phyloP scores from a whole-genome alignment of 2,797 vertebrate genomes.

The Simalia tracyae region DNA sequence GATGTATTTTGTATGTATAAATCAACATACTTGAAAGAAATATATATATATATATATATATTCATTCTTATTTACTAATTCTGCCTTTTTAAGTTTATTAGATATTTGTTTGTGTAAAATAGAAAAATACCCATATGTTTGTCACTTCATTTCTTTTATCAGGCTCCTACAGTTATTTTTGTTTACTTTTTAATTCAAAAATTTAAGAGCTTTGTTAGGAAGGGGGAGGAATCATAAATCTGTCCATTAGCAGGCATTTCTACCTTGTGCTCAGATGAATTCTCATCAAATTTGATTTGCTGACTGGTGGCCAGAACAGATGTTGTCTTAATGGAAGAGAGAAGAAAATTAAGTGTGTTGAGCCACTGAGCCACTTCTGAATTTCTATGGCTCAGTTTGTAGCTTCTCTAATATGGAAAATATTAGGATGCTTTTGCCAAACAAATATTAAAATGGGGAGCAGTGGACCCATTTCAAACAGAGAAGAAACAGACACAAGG shows the following conservation, averaged over 20 bases:
- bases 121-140: not conserved
- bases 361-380: constrained; percentile 65
- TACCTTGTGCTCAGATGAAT: constrained; percentile 67
- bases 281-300: constrained; percentile 72
- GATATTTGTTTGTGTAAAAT: constrained; percentile 23
- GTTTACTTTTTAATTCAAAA: constrained; percentile 60
- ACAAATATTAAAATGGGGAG: constrained; percentile 7
- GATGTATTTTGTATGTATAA: not conserved
- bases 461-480: not conserved
- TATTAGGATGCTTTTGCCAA: constrained; percentile 24
- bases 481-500: not conserved
- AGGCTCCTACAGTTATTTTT: constrained; percentile 33
- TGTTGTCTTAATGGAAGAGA: constrained; percentile 72
- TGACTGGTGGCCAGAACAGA: constrained; percentile 70
- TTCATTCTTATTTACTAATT: constrained; percentile 3
- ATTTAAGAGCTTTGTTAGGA: constrained; percentile 47
- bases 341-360: constrained; percentile 62
- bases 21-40: not conserved
- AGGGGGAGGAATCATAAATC: constrained; percentile 54
- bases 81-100: not conserved
- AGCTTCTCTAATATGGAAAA: constrained; percentile 45
- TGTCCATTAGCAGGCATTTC: constrained; percentile 66
- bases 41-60: not conserved
- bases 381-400: constrained; percentile 56
- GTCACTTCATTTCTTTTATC: not conserved